Percentiles rank a stretch among this genome's conserved stretches.
Evolutionary conservation across 2,888 invertebrate genomes (phyloP).

Genomic region (Margaritifera margaritifera): DNA sequence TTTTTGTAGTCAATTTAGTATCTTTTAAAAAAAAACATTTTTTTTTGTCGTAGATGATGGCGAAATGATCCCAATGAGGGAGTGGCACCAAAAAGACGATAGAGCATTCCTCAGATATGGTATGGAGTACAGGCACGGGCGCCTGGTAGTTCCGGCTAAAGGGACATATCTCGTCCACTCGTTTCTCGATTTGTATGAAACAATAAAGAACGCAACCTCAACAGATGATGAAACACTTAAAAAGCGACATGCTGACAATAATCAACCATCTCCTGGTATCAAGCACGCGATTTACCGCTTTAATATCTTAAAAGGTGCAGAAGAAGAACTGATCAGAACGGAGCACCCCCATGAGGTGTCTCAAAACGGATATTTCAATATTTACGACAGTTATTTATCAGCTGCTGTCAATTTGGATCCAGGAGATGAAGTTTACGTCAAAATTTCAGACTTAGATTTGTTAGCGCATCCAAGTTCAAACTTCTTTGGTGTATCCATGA

Average conservation of each 20-base stretch:
- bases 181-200: conserved; percentile 6
- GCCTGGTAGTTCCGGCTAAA: conserved; percentile 3
- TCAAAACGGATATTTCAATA: conserved; percentile 1
- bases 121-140: conserved; percentile 1
- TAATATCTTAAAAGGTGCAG: neutral
- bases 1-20: no score
- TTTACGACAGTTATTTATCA: conserved; percentile 4
- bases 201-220: neutral
- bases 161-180: conserved; percentile 11
- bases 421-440: conserved; percentile 15
- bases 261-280: no score
- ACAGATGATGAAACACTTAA: no score
- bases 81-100: no score
- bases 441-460: conserved; percentile 10
- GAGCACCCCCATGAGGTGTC: conserved; percentile 4
- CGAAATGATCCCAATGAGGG: no score
- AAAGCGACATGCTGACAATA: no score
- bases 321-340: conserved; percentile 1
- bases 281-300: conserved; percentile 3
- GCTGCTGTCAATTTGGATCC: conserved; percentile 1
- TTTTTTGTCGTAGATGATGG: no score
- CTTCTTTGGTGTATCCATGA: conserved; percentile 8
- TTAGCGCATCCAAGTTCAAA: conserved; percentile 6
- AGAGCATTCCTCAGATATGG: conserved; percentile 1
- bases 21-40: no score